Evolutionary conservation across 2,113 vertebrate genomes (phyloP).

Genomic region (Rhipidura dahli): DNA sequence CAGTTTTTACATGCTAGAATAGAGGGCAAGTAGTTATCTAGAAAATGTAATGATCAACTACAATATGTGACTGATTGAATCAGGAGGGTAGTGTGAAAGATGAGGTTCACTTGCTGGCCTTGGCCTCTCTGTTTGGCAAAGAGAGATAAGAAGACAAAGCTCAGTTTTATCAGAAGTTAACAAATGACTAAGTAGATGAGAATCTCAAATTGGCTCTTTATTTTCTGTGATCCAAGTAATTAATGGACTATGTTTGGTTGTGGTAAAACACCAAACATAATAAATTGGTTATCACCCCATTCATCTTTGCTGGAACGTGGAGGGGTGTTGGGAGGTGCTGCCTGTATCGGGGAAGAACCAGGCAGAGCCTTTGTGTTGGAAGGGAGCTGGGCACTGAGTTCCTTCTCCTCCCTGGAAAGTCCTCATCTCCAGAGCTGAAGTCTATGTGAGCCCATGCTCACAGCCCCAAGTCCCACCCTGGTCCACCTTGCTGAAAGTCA

Average conservation of each 20-base stretch:
- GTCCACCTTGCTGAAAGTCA: background rate
- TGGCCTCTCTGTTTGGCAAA: slow-evolving; percentile 44
- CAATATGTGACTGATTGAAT: slow-evolving; percentile 59
- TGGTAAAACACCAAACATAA: background rate
- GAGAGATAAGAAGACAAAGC: slow-evolving; percentile 55
- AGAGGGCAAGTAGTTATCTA: background rate
- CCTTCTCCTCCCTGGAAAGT: background rate
- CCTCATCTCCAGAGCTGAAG: background rate
- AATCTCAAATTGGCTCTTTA: background rate
- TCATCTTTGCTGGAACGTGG: background rate
- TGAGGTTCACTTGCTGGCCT: slow-evolving; percentile 59
- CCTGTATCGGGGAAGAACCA: background rate
- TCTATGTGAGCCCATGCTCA: background rate
- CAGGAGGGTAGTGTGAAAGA: slow-evolving; percentile 29
- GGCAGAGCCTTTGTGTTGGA: background rate
- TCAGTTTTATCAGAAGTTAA: slow-evolving; percentile 46
- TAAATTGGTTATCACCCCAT: background rate
- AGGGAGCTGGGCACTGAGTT: background rate
- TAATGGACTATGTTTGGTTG: background rate
- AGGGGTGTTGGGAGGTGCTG: background rate
- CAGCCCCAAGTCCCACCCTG: background rate
- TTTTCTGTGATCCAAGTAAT: slow-evolving; percentile 7
- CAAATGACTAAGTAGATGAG: background rate
- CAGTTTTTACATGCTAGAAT: background rate
- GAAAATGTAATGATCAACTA: slow-evolving; percentile 60